Percentiles rank a stretch among this genome's conserved stretches.
Conservation (phyloP, 2,888 invertebrate genomes). For the Dryomyza anilis region DNA sequence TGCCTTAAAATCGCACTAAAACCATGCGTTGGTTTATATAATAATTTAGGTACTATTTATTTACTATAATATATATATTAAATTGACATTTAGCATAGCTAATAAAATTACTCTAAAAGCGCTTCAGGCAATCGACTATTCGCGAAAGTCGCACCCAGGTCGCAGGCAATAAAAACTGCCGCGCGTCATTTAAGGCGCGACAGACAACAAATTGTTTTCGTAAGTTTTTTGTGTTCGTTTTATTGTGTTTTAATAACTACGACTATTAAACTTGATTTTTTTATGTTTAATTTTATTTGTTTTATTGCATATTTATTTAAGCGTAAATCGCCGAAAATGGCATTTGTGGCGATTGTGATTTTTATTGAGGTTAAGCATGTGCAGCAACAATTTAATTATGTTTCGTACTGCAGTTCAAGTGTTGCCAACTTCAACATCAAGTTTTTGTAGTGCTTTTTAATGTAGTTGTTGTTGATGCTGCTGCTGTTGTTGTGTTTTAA, state of each 20-base stretch:
- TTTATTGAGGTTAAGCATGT: slow-evolving; percentile 24
- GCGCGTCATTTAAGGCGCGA: neutral
- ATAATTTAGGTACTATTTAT: too few species aligned
- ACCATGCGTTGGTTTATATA: too few species aligned
- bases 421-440: too few species aligned
- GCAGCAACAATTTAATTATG: slow-evolving; percentile 14
- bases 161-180: slow-evolving; percentile 1
- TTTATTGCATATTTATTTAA: neutral
- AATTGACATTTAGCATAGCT: neutral
- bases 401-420: too few species aligned
- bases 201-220: slow-evolving; percentile 1
- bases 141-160: neutral
- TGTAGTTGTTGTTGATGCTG: slow-evolving; percentile 8
- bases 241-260: neutral
- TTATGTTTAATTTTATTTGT: slow-evolving; percentile 6
- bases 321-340: neutral
- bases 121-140: neutral
- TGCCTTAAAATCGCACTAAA: neutral
- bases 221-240: neutral
- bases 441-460: too few species aligned
- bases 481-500: neutral
- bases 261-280: neutral
- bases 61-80: too few species aligned
- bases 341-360: slow-evolving; percentile 10
- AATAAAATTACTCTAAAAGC: too few species aligned